phyloP scores from a whole-genome alignment of 2,113 vertebrate genomes.

The Spea bombifrons region DNA sequence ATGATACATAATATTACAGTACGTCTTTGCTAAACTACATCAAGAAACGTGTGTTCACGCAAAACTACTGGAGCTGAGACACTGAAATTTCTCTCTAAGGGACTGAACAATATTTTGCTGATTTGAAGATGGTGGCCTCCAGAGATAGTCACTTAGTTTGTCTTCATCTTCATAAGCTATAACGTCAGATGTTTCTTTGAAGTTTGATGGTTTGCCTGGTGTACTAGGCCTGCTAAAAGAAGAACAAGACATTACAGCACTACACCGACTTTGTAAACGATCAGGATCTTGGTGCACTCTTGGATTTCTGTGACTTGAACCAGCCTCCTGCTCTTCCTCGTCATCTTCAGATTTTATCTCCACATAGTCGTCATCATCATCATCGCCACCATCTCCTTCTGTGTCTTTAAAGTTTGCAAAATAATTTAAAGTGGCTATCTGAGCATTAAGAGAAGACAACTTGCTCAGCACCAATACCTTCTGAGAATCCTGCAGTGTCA shows the following conservation, averaged over 20 bases:
- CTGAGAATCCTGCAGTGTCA: conserved; percentile 90
- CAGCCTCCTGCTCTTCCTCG: conserved; percentile 58
- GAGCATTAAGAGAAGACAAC: conserved; percentile 71
- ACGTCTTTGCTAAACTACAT: conserved; percentile 50
- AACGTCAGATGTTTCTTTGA: conserved; percentile 59
- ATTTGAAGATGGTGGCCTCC: conserved; percentile 80
- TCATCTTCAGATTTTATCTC: conserved; percentile 97
- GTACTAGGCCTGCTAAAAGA: conserved; percentile 62
- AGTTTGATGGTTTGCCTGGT: conserved; percentile 60
- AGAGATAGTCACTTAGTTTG: conserved; percentile 85
- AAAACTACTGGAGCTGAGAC: conserved; percentile 96
- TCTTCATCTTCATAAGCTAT: conserved; percentile 62
- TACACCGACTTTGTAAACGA: conserved; percentile 49
- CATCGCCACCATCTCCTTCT: conserved; percentile 75
- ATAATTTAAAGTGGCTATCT: conserved; percentile 87
- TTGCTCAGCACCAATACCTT: conserved; percentile 85
- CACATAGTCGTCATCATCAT: conserved; percentile 88
- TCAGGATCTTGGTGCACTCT: neutral
- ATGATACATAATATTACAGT: conserved; percentile 50
- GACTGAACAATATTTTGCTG: conserved; percentile 93
- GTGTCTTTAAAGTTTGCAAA: conserved; percentile 92
- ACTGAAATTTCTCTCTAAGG: conserved; percentile 93
- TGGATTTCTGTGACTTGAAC: conserved; percentile 50
- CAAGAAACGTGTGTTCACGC: conserved; percentile 61
- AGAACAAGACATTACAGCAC: conserved; percentile 54